Percentiles rank a stretch among this genome's conserved stretches.
Evolutionary conservation across 2,797 vertebrate genomes (phyloP).

Genomic region (Bovichtus variegatus): DNA sequence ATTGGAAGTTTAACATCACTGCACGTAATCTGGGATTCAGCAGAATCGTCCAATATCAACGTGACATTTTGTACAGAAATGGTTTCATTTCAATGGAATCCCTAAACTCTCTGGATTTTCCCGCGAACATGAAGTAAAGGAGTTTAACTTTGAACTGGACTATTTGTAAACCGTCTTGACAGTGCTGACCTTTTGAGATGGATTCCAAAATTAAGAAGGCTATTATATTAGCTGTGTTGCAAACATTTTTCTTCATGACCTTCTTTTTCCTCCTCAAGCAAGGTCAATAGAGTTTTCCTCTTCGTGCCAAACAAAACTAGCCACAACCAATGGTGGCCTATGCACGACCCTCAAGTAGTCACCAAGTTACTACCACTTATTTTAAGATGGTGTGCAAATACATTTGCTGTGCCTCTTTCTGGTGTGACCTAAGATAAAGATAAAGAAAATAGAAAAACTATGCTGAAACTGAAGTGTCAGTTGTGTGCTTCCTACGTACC

Average conservation of each 20-base stretch:
- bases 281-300: slow-evolving; percentile 1
- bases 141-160: neutral
- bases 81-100: neutral
- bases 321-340: neutral
- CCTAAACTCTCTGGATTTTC: neutral
- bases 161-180: neutral
- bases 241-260: neutral
- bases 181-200: neutral
- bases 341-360: neutral
- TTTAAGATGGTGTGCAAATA: too few species aligned
- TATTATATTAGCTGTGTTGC: neutral
- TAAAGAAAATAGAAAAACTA: neutral
- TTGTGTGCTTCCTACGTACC: slow-evolving; percentile 19
- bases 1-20: neutral
- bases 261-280: neutral
- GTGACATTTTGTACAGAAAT: neutral
- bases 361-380: neutral
- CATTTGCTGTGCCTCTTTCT: neutral
- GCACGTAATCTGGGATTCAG: neutral
- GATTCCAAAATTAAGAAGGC: neutral
- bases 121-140: neutral
- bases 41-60: neutral
- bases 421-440: neutral
- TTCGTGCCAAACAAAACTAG: neutral
- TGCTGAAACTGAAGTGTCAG: slow-evolving; percentile 2